Evolutionary conservation across 2,888 invertebrate genomes (phyloP).

Genomic region (Lochmaea capreae): DNA sequence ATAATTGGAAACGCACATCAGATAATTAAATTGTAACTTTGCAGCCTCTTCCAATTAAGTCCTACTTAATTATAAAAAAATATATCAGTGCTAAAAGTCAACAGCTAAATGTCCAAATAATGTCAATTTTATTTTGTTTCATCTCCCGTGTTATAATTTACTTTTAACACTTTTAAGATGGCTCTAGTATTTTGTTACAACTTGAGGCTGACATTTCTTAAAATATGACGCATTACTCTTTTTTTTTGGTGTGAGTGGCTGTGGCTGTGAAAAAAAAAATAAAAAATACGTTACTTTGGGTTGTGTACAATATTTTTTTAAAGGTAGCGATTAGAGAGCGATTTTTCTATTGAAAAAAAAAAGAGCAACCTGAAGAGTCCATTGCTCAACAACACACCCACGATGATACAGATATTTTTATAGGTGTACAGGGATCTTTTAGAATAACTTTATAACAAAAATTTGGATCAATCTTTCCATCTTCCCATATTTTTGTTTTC

Average conservation of each 20-base stretch:
- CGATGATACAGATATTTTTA: slow-evolving; percentile 13
- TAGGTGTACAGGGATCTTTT: slow-evolving; percentile 4
- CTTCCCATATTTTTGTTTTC: no score
- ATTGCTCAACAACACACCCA: slow-evolving; percentile 26
- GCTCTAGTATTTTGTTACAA: slow-evolving; percentile 41
- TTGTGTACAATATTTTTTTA: slow-evolving; percentile 55
- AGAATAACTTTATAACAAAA: not conserved
- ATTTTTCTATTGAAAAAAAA: slow-evolving; percentile 36
- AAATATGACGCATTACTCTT: slow-evolving; percentile 57
- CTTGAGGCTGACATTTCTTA: slow-evolving; percentile 61
- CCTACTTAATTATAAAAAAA: no score
- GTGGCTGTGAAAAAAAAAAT: slow-evolving; percentile 62
- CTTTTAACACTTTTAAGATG: slow-evolving; percentile 28
- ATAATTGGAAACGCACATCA: no score
- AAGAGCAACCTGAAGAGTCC: slow-evolving; percentile 55
- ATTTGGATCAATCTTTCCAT: no score
- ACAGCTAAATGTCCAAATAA: no score
- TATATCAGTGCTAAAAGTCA: no score
- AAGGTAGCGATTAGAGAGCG: slow-evolving; percentile 53
- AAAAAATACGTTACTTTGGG: slow-evolving; percentile 55
- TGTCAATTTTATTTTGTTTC: no score
- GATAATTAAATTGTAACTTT: no score
- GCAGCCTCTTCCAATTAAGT: no score
- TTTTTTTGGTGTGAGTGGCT: slow-evolving; percentile 62
- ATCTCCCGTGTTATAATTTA: not conserved